Percentiles rank a stretch among this genome's conserved stretches.
Evolutionary conservation across 2,797 vertebrate genomes (phyloP).

Genomic region (Tolypeutes matacus): DNA sequence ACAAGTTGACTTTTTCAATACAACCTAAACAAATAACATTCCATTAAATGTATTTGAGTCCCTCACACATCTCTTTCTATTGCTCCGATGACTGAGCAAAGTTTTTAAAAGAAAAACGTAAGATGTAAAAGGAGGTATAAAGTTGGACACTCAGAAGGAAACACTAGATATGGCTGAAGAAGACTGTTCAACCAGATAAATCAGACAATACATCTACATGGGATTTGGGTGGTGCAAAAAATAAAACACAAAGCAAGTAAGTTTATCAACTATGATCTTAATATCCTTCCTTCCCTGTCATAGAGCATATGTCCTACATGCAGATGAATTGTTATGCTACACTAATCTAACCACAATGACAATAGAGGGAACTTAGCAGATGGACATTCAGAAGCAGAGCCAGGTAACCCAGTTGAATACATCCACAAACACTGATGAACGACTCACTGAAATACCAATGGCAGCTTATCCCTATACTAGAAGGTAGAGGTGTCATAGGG

Average conservation of each 20-base stretch:
- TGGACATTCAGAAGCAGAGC: neutral
- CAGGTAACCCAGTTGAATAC: neutral
- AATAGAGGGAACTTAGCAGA: neutral
- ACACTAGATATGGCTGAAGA: neutral
- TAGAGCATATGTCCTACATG: neutral
- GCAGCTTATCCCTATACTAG: neutral
- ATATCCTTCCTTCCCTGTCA: neutral
- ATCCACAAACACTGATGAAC: neutral
- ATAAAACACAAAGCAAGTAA: neutral
- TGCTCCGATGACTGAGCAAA: neutral
- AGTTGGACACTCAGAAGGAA: neutral
- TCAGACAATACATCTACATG: neutral
- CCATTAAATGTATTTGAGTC: neutral
- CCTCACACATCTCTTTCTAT: slow-evolving; percentile 34
- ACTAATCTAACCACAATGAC: neutral
- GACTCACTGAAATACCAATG: neutral
- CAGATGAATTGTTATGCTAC: neutral
- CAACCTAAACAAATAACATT: neutral
- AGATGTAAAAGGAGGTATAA: neutral
- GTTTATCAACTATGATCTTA: neutral
- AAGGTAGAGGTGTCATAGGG: neutral
- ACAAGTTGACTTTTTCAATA: neutral
- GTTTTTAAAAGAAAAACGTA: neutral
- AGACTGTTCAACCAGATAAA: neutral
- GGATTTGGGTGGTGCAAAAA: neutral